Conservation (phyloP, 2,888 invertebrate genomes). For the Hyalella azteca region DNA sequence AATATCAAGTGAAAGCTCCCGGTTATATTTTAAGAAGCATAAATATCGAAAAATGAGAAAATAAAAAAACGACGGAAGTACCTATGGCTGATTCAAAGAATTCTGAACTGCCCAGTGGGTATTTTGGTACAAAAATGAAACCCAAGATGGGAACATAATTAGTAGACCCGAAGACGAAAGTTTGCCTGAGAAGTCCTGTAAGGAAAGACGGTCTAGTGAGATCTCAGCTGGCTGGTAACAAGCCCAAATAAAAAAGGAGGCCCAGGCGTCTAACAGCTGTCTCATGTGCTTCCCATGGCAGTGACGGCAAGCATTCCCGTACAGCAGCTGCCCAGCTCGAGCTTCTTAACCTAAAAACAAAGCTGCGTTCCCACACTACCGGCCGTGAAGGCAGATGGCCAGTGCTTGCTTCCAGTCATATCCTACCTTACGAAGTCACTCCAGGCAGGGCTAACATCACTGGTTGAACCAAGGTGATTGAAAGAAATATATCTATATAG, state of each 20-base stretch:
- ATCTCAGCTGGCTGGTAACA: neutral
- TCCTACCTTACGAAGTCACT: neutral
- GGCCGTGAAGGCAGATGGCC: conserved; percentile 29
- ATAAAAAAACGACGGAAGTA: too few species aligned
- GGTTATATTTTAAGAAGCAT: too few species aligned
- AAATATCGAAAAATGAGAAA: too few species aligned
- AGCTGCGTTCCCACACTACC: conserved; percentile 24
- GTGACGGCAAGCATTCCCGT: conserved; percentile 1
- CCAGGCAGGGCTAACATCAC: neutral
- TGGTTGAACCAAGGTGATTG: neutral
- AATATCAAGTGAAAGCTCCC: too few species aligned
- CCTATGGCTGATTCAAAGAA: too few species aligned
- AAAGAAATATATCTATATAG: too few species aligned
- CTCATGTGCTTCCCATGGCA: conserved; percentile 7
- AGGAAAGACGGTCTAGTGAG: neutral
- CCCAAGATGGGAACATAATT: too few species aligned
- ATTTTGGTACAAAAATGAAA: too few species aligned
- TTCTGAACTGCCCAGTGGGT: too few species aligned
- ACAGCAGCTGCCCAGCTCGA: conserved; percentile 21
- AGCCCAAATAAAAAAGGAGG: neutral
- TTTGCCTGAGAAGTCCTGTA: neutral
- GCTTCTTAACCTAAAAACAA: conserved; percentile 13
- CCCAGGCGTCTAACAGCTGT: conserved; percentile 2
- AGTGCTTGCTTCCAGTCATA: neutral
- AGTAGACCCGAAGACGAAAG: too few species aligned